Base-by-base conservation (phyloP, 1,140 invertebrate species). In the Glossosoma conforme region DNA sequence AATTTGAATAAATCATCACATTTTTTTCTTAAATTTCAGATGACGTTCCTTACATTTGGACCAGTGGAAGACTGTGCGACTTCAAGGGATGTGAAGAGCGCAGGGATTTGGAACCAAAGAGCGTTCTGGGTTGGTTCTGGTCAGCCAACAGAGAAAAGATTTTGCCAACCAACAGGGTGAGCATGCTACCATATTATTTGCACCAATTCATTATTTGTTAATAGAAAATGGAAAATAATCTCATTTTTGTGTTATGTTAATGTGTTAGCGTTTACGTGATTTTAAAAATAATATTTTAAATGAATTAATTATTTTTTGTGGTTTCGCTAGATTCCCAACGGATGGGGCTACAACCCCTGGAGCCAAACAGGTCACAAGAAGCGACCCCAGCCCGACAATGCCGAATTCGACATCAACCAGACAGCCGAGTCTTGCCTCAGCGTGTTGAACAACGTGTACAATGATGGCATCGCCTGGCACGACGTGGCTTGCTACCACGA, bases 31-130 rank as follows among this genome's bases (percentile, higher is more conserved):
- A 25, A 30, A 30, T 70, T 74, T 45, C 66, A 89, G 87, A 89
- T 59, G 87, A 92, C 67, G 81, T 91, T n/a, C 88, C 89, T 1
- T 92, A 91, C 77, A 93, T 93, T 60, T 93, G 91, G 91, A 92
- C 90, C 1, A 87, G 86, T 14, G 91, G 91, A 30, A 82, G 91
- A 57, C 79, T 93, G 21, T 94, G 91, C 64, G 90, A 94, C 75
- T 94, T 94, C 79, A 92, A 91, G 64, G 91, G 91, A 33, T 94
- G 91, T 67, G 87, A 91, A 65, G 84, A 85, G 33, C 81, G 91
- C 47, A 77, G 80, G 30, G 91, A 94, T 66, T 75, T 94, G 30
- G 88, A 92, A 65, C 91, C 91, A 22, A 88, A 92, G 65, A 82
- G 80, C 53, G 62, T 93, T 33, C 84, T 84, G 61, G 91, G 91